A percentile compares a stretch with the other conserved stretches of the same genome.
Conservation (phyloP, 2,888 invertebrate genomes). For the Microdon myrmicae region DNA sequence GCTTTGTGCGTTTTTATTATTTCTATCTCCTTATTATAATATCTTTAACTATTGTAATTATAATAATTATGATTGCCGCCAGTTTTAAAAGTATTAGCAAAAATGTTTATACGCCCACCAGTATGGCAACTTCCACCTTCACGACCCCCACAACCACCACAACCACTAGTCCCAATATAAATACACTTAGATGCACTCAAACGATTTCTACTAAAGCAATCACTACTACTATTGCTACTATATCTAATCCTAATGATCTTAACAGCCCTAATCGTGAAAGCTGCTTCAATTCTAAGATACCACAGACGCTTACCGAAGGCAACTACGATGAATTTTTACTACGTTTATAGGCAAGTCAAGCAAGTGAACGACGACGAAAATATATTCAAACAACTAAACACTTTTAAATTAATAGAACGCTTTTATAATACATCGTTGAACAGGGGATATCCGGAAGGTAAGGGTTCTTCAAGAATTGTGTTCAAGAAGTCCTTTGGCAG, state of each 20-base stretch:
- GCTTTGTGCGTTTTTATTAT: conserved; percentile 50
- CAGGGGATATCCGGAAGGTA: conserved; percentile 40
- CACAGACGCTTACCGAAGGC: conserved; percentile 38
- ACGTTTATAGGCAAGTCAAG: conserved; percentile 41
- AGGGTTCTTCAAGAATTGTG: conserved; percentile 14
- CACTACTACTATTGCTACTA: conserved; percentile 20
- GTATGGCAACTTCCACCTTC: conserved; percentile 40
- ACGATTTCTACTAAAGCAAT: conserved; percentile 27
- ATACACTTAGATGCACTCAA: conserved; percentile 46
- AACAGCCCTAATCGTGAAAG: conserved; percentile 30
- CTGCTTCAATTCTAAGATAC: conserved; percentile 27
- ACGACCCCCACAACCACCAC: too few species aligned
- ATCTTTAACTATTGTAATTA: conserved; percentile 48
- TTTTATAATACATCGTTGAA: conserved; percentile 21
- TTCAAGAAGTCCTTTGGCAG: not conserved
- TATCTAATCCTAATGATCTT: too few species aligned
- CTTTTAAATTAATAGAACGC: conserved; percentile 22
- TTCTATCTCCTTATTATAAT: conserved; percentile 45
- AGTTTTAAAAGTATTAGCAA: conserved; percentile 48
- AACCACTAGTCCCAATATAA: too few species aligned
- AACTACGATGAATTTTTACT: conserved; percentile 45
- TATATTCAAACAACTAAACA: conserved; percentile 12
- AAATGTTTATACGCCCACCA: conserved; percentile 49
- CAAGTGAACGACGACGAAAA: conserved; percentile 8
- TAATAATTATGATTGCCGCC: conserved; percentile 52